Evolutionary conservation across 2,888 invertebrate genomes (phyloP).

Genomic region (Chorisops tibialis): DNA sequence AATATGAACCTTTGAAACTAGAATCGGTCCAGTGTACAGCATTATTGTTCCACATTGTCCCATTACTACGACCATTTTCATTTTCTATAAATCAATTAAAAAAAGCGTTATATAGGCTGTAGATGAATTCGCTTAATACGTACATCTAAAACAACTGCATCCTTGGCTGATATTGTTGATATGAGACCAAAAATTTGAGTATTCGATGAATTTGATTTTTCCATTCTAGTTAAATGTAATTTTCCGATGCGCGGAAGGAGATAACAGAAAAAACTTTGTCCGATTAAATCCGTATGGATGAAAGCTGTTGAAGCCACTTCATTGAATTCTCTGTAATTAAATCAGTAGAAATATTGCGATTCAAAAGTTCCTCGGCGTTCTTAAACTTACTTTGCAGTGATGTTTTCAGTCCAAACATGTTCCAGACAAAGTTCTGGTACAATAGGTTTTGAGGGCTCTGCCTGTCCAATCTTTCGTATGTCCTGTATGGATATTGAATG

Average conservation of each 20-base stretch:
- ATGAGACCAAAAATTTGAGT: constrained; percentile 73
- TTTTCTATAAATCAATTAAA: constrained; percentile 52
- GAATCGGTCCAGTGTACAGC: constrained; percentile 77
- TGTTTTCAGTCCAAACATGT: constrained; percentile 82
- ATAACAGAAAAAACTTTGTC: constrained; percentile 81
- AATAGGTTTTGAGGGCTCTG: constrained; percentile 64
- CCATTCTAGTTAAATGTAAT: constrained; percentile 58
- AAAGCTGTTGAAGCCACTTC: constrained; percentile 74
- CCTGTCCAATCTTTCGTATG: constrained; percentile 53
- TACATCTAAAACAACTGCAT: constrained; percentile 76
- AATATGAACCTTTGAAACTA: constrained; percentile 81
- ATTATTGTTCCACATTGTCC: constrained; percentile 75
- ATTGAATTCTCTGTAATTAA: constrained; percentile 51
- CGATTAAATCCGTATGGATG: constrained; percentile 79
- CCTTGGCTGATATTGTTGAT: constrained; percentile 72
- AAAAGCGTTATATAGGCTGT: neutral
- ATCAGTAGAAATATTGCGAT: neutral
- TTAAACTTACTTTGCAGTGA: constrained; percentile 48
- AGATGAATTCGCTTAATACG: constrained; percentile 35
- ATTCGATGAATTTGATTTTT: constrained; percentile 58
- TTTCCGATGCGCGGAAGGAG: constrained; percentile 55
- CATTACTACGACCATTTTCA: constrained; percentile 80
- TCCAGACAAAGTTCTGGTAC: constrained; percentile 86
- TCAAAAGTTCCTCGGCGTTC: neutral
- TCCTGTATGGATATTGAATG: constrained; percentile 49